Evolutionary conservation across 2,888 invertebrate species (phyloP).

Genomic region (Leptinotarsa juncta): DNA sequence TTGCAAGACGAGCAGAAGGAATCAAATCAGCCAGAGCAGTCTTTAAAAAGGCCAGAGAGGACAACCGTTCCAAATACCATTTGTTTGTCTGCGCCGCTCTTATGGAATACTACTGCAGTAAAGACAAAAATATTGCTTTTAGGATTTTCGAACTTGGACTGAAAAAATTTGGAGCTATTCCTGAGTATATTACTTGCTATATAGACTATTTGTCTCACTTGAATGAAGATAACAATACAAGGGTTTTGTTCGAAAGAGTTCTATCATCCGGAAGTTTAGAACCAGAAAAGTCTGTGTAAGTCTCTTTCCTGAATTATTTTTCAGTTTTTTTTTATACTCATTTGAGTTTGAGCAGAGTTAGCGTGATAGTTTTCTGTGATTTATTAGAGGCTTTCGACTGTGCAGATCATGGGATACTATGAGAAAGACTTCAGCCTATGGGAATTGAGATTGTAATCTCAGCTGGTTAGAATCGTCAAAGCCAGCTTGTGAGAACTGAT

Average conservation of each 20-base stretch:
- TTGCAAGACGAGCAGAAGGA: slow-evolving; percentile 95
- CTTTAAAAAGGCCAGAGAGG: slow-evolving; percentile 95
- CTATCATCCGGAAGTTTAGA: slow-evolving; percentile 92
- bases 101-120: slow-evolving; percentile 99
- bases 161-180: slow-evolving; percentile 95
- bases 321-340: too few relatives aligned
- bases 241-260: slow-evolving; percentile 98
- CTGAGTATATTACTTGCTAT: slow-evolving; percentile 95
- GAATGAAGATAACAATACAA: slow-evolving; percentile 99
- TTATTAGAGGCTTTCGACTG: too few relatives aligned
- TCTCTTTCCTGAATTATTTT: slow-evolving; percentile 40
- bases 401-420: too few relatives aligned
- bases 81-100: slow-evolving; percentile 96
- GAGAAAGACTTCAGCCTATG: too few relatives aligned
- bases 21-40: slow-evolving; percentile 95
- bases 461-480: too few relatives aligned
- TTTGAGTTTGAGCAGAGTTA: too few relatives aligned
- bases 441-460: too few relatives aligned
- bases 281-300: slow-evolving; percentile 89
- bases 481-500: too few relatives aligned
- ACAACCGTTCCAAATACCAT: slow-evolving; percentile 86
- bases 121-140: slow-evolving; percentile 96
- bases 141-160: slow-evolving; percentile 97
- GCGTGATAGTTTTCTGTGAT: too few relatives aligned
- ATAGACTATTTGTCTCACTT: slow-evolving; percentile 97